Percentiles rank a stretch among this genome's conserved stretches.
Evolutionary conservation across 2,797 vertebrate genomes (phyloP).

Genomic region (Etheostoma nigrum): DNA sequence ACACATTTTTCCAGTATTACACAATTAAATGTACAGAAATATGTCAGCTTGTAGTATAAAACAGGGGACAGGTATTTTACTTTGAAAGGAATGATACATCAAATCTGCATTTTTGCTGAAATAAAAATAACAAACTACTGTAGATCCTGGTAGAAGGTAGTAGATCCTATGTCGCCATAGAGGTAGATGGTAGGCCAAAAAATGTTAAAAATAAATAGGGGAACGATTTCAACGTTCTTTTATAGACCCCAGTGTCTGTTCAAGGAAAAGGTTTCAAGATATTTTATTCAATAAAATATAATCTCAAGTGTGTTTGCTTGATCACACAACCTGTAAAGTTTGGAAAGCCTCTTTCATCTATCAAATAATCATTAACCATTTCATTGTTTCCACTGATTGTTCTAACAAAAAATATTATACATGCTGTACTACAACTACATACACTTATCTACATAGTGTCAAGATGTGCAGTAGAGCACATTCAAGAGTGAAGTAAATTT

Average conservation of each 20-base stretch:
- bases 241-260: background rate
- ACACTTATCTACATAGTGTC: slow-evolving; percentile 23
- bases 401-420: slow-evolving; percentile 15
- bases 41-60: slow-evolving; percentile 6
- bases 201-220: slow-evolving; percentile 5
- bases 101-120: slow-evolving; percentile 7
- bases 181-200: slow-evolving; percentile 8
- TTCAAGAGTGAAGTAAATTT: slow-evolving; percentile 8
- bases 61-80: background rate
- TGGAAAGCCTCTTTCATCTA: slow-evolving; percentile 17
- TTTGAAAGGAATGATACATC: slow-evolving; percentile 2
- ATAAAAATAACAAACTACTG: slow-evolving; percentile 8
- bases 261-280: background rate
- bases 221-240: slow-evolving; percentile 8
- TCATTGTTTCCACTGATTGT: background rate
- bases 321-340: slow-evolving; percentile 6
- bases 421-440: slow-evolving; percentile 16
- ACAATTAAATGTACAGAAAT: background rate
- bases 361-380: slow-evolving; percentile 28
- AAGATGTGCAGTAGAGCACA: slow-evolving; percentile 22
- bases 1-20: background rate
- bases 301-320: slow-evolving; percentile 23
- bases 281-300: slow-evolving; percentile 18
- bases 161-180: background rate
- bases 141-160: background rate